phyloP scores from a whole-genome alignment of 1,140 invertebrate genomes.

The Battus philenor region DNA sequence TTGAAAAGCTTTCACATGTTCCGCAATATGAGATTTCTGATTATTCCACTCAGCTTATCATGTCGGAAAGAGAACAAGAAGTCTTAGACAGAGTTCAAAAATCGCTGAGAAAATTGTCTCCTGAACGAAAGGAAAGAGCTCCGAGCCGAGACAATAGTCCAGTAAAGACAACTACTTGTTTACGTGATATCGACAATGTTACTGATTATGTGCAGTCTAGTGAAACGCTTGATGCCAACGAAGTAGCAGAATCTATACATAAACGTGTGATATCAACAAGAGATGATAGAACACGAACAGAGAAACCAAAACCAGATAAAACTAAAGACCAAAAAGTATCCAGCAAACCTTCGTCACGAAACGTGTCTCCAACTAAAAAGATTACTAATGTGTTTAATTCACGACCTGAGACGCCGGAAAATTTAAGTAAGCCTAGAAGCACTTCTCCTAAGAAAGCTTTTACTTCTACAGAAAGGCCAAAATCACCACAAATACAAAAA shows the following conservation, averaged over 20 bases:
- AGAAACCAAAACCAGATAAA: conserved; percentile 31
- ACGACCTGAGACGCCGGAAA: conserved; percentile 29
- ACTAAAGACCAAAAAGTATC: conserved; percentile 34
- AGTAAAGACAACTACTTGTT: conserved; percentile 25
- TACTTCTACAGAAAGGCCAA: conserved; percentile 39
- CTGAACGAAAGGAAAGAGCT: conserved; percentile 39
- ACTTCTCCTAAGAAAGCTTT: conserved; percentile 54
- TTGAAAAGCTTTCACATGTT: no score
- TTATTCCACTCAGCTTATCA: conserved; percentile 31
- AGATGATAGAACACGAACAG: conserved; percentile 17
- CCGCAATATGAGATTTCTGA: conserved; percentile 15
- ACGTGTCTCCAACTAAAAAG: conserved; percentile 57
- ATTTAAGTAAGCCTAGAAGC: conserved; percentile 42
- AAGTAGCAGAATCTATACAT: conserved; percentile 20
- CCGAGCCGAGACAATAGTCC: conserved; percentile 34
- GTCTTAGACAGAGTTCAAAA: conserved; percentile 51
- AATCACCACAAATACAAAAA: conserved; percentile 52
- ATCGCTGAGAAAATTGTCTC: conserved; percentile 51
- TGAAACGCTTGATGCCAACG: conserved; percentile 20
- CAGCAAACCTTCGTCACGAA: conserved; percentile 45
- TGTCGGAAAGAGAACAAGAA: conserved; percentile 53
- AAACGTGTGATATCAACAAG: conserved; percentile 18
- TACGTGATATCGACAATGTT: conserved; percentile 21
- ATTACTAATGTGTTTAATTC: conserved; percentile 24
- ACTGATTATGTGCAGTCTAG: conserved; percentile 19